Evolutionary conservation across 2,113 vertebrate species (phyloP).

Genomic region (Arvicanthis niloticus): DNA sequence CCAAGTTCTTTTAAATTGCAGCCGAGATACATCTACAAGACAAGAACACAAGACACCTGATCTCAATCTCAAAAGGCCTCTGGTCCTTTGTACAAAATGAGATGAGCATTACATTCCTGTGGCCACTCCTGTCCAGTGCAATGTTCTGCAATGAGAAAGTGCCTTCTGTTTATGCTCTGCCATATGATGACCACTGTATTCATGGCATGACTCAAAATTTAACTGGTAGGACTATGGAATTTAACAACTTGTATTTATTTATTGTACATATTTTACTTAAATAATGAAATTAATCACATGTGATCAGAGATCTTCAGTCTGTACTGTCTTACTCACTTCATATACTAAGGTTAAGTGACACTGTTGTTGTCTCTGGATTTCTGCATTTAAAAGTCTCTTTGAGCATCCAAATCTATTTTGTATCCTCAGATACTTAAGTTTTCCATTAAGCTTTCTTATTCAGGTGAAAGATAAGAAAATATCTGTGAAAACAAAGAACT

Average conservation of each 20-base stretch:
- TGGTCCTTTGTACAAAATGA: slow-evolving; percentile 13
- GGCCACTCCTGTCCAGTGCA: neutral
- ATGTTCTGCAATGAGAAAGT: neutral
- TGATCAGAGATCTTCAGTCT: neutral
- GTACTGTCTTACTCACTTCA: neutral
- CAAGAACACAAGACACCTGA: neutral
- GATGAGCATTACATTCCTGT: neutral
- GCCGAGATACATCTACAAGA: neutral
- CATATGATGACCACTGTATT: neutral
- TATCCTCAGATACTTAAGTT: slow-evolving; percentile 60
- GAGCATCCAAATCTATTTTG: slow-evolving; percentile 25
- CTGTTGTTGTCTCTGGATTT: neutral
- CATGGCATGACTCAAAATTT: neutral
- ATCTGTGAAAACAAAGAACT: slow-evolving; percentile 28
- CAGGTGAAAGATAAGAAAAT: slow-evolving; percentile 63
- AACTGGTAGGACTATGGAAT: neutral
- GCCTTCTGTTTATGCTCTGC: neutral
- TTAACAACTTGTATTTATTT: neutral
- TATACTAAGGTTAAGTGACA: neutral
- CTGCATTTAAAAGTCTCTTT: slow-evolving; percentile 36
- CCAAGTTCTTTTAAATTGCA: neutral
- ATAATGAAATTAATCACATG: neutral
- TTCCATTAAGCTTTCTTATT: slow-evolving; percentile 54
- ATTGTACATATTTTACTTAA: neutral
- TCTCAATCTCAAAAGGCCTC: neutral